Percentiles rank a stretch among this genome's conserved stretches.
Evolutionary conservation across 2,113 vertebrate species (phyloP).

Genomic region (Dasyprocta punctata): DNA sequence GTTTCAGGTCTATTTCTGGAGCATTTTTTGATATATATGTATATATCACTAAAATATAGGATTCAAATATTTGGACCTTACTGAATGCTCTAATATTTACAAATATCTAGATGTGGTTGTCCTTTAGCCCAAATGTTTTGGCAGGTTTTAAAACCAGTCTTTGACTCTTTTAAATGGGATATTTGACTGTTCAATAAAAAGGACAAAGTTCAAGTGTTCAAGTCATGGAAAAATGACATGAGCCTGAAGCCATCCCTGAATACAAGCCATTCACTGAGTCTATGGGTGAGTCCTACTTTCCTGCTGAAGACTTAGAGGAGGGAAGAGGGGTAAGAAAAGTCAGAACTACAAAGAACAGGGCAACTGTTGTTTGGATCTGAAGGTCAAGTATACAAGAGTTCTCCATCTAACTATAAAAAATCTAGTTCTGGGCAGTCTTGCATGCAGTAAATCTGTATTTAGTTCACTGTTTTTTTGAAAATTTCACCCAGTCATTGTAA

Average conservation of each 20-base stretch:
- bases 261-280: constrained; percentile 45
- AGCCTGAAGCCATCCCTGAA: constrained; percentile 61
- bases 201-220: constrained; percentile 57
- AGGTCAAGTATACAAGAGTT: background rate
- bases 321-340: background rate
- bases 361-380: constrained; percentile 13
- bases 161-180: constrained; percentile 42
- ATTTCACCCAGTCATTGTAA: constrained; percentile 16
- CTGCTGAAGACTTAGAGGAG: constrained; percentile 39
- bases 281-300: background rate
- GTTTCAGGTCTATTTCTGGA: background rate
- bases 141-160: background rate
- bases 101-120: constrained; percentile 57
- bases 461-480: constrained; percentile 61
- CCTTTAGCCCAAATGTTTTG: constrained; percentile 65
- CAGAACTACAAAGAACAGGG: background rate
- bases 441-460: constrained; percentile 23
- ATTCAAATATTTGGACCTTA: background rate
- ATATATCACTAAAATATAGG: background rate
- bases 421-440: background rate
- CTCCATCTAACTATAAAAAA: background rate
- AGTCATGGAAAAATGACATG: constrained; percentile 51
- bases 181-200: constrained; percentile 56
- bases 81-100: constrained; percentile 46
- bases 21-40: background rate